A percentile compares a stretch with the other conserved stretches of the same genome.
Conservation (phyloP, 2,888 invertebrate genomes). For the Choristoneura rosaceana region DNA sequence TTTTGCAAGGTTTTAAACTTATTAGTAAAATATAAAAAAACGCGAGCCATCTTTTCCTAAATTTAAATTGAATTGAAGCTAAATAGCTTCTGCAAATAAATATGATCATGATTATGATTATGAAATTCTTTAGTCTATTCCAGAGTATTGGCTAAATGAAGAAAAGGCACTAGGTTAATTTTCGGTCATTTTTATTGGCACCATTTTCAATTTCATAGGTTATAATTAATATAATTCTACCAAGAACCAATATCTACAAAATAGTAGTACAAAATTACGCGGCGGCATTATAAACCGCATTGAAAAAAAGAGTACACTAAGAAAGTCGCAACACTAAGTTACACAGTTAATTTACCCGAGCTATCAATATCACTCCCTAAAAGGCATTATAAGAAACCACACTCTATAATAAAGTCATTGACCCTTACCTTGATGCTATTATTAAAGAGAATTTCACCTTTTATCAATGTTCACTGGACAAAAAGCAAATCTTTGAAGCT, state of each 20-base stretch:
- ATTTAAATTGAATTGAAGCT: too few relatives aligned
- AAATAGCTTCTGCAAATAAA: too few relatives aligned
- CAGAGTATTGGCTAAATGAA: too few relatives aligned
- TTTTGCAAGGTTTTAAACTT: too few relatives aligned
- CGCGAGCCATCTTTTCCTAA: too few relatives aligned
- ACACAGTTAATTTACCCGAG: constrained; percentile 29
- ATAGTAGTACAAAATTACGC: not conserved
- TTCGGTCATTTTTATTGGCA: too few relatives aligned
- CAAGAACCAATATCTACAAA: not conserved
- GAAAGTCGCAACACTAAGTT: constrained; percentile 13
- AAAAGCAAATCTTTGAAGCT: constrained; percentile 45
- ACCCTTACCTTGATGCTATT: constrained; percentile 34
- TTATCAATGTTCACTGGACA: constrained; percentile 46
- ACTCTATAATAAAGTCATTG: constrained; percentile 40
- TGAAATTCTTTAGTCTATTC: too few relatives aligned
- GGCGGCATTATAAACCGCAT: not conserved
- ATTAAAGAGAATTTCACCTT: constrained; percentile 43
- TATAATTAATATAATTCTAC: too few relatives aligned
- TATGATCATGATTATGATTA: too few relatives aligned
- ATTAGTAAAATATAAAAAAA: too few relatives aligned
- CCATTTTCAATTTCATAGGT: too few relatives aligned
- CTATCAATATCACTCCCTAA: constrained; percentile 40
- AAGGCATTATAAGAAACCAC: constrained; percentile 40
- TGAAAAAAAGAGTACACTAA: not conserved
- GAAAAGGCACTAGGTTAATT: too few relatives aligned